phyloP scores from a whole-genome alignment of 2,888 invertebrate species.

The Amiota minor region DNA sequence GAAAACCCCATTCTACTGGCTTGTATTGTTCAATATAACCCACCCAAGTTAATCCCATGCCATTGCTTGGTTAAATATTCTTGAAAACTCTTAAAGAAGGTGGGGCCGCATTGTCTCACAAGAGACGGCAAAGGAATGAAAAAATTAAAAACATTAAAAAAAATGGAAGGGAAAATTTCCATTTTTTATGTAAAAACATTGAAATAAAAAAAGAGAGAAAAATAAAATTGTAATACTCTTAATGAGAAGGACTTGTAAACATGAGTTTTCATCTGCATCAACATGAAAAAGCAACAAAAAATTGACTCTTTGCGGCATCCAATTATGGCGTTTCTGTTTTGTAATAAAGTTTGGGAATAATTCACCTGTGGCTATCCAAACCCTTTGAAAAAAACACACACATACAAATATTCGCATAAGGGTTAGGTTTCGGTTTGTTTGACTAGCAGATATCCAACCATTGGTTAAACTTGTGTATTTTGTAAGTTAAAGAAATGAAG shows the following conservation, averaged over 20 bases:
- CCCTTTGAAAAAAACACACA: not conserved
- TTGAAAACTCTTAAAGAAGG: no score
- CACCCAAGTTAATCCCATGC: no score
- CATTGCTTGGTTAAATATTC: no score
- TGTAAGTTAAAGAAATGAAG: no score
- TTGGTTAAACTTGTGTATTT: no score
- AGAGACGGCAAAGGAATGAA: no score
- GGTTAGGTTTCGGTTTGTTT: not conserved
- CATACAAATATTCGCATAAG: not conserved
- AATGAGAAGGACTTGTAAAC: slow-evolving; percentile 19
- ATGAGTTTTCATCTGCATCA: slow-evolving; percentile 17
- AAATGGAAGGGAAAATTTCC: not conserved
- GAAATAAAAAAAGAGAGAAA: not conserved
- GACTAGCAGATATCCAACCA: no score
- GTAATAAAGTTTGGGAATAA: not conserved
- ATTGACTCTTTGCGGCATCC: not conserved
- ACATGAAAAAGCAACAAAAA: not conserved
- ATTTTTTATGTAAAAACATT: not conserved
- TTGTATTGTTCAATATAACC: no score
- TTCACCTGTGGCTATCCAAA: slow-evolving; percentile 16
- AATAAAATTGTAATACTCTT: not conserved
- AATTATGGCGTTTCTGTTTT: slow-evolving; percentile 8
- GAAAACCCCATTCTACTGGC: no score
- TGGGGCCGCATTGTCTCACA: no score
- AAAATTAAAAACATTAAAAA: no score